These are phyloP conservation scores for Coleophora flavipennella DNA, from an alignment of 2,888 invertebrate species.

Conservation along the genomic window DNA sequence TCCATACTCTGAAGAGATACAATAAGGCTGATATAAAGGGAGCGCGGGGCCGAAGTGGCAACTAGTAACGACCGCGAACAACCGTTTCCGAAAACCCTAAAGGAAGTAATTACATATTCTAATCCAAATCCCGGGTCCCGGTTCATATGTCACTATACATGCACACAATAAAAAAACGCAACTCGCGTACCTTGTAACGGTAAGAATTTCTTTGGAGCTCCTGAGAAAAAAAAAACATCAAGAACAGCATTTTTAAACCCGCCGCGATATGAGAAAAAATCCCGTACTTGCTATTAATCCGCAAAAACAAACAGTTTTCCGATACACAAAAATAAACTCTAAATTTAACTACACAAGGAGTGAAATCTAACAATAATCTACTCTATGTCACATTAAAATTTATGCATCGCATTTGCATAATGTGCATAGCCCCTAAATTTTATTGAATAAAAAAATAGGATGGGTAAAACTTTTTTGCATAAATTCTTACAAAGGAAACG, in stretches of 20 bases:
- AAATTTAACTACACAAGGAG: constrained; percentile 17
- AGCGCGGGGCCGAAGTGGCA: no score
- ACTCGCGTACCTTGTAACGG: constrained; percentile 56
- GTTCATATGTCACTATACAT: constrained; percentile 64
- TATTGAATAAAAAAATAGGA: constrained; percentile 74
- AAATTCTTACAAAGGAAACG: constrained; percentile 72
- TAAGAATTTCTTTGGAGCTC: constrained; percentile 40
- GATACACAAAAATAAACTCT: constrained; percentile 27
- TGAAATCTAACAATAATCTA: constrained; percentile 23
- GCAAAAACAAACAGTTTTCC: constrained; percentile 34
- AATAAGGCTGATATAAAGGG: no score
- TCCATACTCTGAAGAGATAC: no score
- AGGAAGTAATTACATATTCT: constrained; percentile 73
- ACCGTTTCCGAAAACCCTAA: constrained; percentile 68
- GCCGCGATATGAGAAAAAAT: constrained; percentile 45
- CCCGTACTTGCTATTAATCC: constrained; percentile 57
- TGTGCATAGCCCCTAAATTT: constrained; percentile 71
- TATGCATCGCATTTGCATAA: constrained; percentile 74
- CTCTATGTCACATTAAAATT: constrained; percentile 51
- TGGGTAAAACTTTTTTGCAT: constrained; percentile 74
- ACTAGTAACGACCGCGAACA: constrained; percentile 37
- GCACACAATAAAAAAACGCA: constrained; percentile 53
- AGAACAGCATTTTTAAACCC: constrained; percentile 50
- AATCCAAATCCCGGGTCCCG: constrained; percentile 59
- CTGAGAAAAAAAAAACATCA: constrained; percentile 65